A percentile compares a stretch with the other conserved stretches of the same genome.
Conservation (phyloP, 2,113 vertebrate genomes). For the Nannobrachium achirus region DNA sequence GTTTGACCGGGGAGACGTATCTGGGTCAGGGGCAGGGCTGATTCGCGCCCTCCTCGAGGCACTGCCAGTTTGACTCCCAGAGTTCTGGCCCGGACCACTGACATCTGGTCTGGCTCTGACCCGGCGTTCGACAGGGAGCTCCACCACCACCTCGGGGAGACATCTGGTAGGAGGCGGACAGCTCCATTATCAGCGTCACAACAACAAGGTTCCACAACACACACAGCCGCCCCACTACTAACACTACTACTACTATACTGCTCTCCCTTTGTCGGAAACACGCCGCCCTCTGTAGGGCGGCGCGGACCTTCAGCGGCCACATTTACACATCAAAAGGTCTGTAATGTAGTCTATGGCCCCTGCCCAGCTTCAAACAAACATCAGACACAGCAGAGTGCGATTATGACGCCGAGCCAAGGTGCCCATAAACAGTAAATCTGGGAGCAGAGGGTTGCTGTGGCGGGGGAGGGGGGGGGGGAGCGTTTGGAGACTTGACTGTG, state of each 20-base stretch:
- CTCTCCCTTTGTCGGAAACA: conserved; percentile 17
- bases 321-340: conserved; percentile 63
- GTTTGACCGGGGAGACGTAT: conserved; percentile 32
- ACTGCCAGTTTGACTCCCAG: conserved; percentile 1
- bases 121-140: not conserved
- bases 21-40: conserved; percentile 41
- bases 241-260: too few species aligned
- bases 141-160: not conserved
- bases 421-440: conserved; percentile 55
- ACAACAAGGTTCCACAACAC: conserved; percentile 37
- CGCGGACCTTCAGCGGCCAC: conserved; percentile 16
- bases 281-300: conserved; percentile 29
- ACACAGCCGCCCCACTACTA: too few species aligned
- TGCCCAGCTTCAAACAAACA: conserved; percentile 64
- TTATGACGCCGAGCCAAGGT: conserved; percentile 49
- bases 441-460: conserved; percentile 19
- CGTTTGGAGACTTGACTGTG: conserved; percentile 45
- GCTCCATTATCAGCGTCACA: conserved; percentile 23
- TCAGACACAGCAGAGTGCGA: conserved; percentile 53
- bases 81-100: conserved; percentile 14
- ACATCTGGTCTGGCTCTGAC: conserved; percentile 15
- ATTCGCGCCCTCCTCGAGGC: conserved; percentile 15
- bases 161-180: conserved; percentile 21
- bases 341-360: conserved; percentile 29
- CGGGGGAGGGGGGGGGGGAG: not conserved